Evolutionary conservation across 2,113 vertebrate species (phyloP).

Genomic region (Cyrtonyx montezumae): DNA sequence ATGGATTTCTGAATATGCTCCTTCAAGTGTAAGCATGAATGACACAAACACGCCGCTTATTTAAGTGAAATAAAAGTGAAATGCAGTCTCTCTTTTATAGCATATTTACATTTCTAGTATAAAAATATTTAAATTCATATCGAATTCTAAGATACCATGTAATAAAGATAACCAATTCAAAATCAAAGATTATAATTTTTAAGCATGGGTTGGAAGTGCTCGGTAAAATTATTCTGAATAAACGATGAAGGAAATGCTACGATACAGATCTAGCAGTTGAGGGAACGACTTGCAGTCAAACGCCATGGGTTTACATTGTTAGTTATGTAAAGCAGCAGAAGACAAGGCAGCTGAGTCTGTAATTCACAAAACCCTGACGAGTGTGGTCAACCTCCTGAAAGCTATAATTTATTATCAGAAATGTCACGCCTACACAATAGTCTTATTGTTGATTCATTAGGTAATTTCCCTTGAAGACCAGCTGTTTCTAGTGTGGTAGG

Average conservation of each 20-base stretch:
- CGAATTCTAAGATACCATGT: not conserved
- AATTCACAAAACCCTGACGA: conserved; percentile 73
- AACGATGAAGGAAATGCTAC: not conserved
- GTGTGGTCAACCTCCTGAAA: conserved; percentile 77
- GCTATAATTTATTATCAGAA: conserved; percentile 80
- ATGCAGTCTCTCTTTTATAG: not conserved
- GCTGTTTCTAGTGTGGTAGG: conserved; percentile 84
- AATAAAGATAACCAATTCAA: not conserved
- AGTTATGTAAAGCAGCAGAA: conserved; percentile 62
- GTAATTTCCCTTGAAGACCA: conserved; percentile 89
- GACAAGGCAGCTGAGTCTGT: conserved; percentile 74
- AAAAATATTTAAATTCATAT: not conserved
- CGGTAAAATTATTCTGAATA: not conserved
- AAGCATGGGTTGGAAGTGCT: not conserved
- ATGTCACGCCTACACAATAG: conserved; percentile 86
- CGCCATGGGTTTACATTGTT: conserved; percentile 21
- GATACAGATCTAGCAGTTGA: not conserved
- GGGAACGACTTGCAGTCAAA: not conserved
- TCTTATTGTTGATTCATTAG: conserved; percentile 84
- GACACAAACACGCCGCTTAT: not conserved
- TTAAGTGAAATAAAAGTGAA: not conserved
- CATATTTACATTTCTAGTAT: not conserved
- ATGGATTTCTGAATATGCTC: not conserved
- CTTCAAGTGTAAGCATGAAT: not conserved
- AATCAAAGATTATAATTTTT: not conserved